These are phyloP conservation scores for Lamprologus sp. DNA, from an alignment of 2,113 vertebrate genomes.

Conservation along the genomic window DNA sequence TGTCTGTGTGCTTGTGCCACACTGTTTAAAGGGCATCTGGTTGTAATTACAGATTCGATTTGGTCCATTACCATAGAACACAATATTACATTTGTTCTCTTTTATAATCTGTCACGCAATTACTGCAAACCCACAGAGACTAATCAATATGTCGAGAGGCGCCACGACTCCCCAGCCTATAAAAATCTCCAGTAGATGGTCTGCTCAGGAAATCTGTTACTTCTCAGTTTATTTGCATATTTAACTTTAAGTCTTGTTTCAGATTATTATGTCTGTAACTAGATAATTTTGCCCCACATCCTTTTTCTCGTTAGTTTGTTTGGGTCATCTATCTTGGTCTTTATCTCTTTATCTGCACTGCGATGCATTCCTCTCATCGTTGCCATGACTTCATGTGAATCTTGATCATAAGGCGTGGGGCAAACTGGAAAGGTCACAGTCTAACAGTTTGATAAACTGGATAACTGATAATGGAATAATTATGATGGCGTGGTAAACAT, in stretches of 20 bases:
- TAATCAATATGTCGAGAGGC: constrained; percentile 28
- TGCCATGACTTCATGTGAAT: not conserved
- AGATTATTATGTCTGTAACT: not conserved
- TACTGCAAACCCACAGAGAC: constrained; percentile 26
- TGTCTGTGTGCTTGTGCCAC: not conserved
- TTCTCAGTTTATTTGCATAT: not conserved
- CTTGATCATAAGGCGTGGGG: not conserved
- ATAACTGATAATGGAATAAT: not conserved
- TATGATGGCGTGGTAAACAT: fast-evolving
- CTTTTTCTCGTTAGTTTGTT: not conserved
- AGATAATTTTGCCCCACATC: fast-evolving
- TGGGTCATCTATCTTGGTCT: not conserved
- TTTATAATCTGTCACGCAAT: constrained; percentile 29
- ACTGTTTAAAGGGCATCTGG: constrained; percentile 22
- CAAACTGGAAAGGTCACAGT: not conserved
- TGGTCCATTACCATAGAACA: constrained; percentile 17
- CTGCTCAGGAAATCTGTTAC: not conserved
- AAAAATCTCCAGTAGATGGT: not conserved
- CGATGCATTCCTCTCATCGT: not conserved
- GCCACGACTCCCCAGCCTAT: not conserved
- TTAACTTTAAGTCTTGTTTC: not conserved
- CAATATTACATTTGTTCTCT: constrained; percentile 9
- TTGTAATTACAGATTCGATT: constrained; percentile 38
- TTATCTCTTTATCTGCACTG: not conserved
- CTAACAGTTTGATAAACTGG: not conserved